Percentiles rank a stretch among this genome's conserved stretches.
These are phyloP conservation scores for Meloe dianella DNA, from an alignment of 2,888 invertebrate genomes.

Conservation along the genomic window DNA sequence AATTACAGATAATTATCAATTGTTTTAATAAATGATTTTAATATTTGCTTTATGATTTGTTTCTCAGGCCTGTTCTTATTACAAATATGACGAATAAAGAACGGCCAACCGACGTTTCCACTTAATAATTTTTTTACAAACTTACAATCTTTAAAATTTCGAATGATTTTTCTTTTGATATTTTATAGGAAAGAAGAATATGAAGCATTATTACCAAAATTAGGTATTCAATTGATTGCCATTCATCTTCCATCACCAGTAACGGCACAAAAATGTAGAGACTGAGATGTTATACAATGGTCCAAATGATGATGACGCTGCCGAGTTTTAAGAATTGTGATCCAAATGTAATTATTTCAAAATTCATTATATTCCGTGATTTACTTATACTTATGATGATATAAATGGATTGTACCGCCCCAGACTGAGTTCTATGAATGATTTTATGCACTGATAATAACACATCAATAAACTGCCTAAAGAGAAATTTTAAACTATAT, in stretches of 20 bases:
- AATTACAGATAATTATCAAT: conserved; percentile 57
- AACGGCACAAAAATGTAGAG: conserved; percentile 98
- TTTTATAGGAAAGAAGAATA: conserved; percentile 87
- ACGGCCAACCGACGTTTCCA: conserved; percentile 64
- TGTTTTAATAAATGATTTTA: too few relatives aligned
- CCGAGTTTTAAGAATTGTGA: conserved; percentile 77
- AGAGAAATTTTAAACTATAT: neutral
- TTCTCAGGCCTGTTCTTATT: conserved; percentile 58
- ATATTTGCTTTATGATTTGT: conserved; percentile 66
- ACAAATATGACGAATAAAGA: conserved; percentile 63
- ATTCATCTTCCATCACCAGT: conserved; percentile 99
- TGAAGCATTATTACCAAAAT: conserved; percentile 83
- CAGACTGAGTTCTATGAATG: conserved; percentile 34
- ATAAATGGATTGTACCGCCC: conserved; percentile 36
- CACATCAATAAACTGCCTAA: neutral
- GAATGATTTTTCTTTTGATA: conserved; percentile 16
- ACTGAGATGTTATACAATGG: conserved; percentile 99
- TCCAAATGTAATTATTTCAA: conserved; percentile 70
- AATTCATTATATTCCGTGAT: too few relatives aligned
- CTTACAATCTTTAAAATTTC: neutral
- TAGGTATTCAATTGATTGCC: conserved; percentile 99
- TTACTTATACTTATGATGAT: conserved; percentile 14
- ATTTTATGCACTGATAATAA: conserved; percentile 30
- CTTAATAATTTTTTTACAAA: conserved; percentile 15
- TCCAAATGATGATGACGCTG: conserved; percentile 92